phyloP scores from a whole-genome alignment of 2,888 invertebrate genomes.

The Urechis unicinctus region DNA sequence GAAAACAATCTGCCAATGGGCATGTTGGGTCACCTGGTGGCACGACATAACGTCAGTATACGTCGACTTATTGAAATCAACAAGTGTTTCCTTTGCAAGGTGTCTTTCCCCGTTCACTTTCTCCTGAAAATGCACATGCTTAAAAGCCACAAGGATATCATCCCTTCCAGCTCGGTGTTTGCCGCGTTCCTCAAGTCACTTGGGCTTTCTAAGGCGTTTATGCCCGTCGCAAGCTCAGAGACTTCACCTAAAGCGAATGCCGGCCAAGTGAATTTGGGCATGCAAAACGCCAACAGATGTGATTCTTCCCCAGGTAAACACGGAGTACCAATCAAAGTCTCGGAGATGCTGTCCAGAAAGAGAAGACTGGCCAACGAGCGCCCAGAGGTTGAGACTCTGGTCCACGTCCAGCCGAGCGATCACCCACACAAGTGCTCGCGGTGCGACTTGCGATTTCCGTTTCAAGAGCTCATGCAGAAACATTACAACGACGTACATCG shows the following conservation, averaged over 20 bases:
- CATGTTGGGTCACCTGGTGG: neutral
- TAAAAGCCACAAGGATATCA: neutral
- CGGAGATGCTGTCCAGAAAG: no score
- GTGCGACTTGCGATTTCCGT: constrained; percentile 1
- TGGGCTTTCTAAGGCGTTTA: no score
- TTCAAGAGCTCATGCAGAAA: constrained; percentile 1
- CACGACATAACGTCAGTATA: neutral
- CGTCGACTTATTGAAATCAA: neutral
- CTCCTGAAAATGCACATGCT: neutral
- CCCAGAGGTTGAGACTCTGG: no score
- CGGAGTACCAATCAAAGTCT: no score
- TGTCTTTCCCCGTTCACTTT: neutral
- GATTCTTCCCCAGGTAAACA: no score
- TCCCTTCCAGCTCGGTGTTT: neutral
- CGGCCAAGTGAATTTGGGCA: no score
- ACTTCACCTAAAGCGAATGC: no score
- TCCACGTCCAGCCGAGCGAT: no score
- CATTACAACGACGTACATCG: constrained; percentile 5
- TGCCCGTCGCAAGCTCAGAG: no score
- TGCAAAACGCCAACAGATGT: no score
- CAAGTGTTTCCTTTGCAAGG: neutral
- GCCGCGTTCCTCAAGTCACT: neutral
- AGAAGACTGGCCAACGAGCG: no score
- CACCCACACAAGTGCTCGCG: constrained; percentile 8
- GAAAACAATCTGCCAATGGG: neutral